Evolutionary conservation across 2,797 vertebrate species (phyloP), one percentile per base, ranked within the genome.

Genomic region (Petrocephalus schoutedeni): DNA sequence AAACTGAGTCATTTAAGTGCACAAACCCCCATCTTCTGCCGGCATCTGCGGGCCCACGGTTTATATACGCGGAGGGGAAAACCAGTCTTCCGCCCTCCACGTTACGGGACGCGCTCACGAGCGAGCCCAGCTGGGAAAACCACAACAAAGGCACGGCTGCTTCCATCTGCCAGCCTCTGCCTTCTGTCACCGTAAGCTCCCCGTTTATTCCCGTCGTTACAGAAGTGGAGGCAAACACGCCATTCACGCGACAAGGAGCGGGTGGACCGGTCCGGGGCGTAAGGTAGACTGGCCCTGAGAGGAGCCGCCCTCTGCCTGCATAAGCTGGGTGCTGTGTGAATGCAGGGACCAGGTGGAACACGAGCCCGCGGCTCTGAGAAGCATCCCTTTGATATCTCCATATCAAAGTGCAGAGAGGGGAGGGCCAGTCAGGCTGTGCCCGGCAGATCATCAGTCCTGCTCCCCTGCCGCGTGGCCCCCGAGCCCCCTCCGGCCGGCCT

Each of bases 381-480:
- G 83, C 88, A 89, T 92, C 90, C 90, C 94, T 95, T 95, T 95
- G 94, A 95, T 95, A 95, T 91, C 92, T 89, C 89, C 92, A 95
- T 95, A 95, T 95, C 94, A 94, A 94, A 93, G 93, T 91, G 93
- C 91, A 93, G 90, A 89, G 90, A 90, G 91, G 53, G 51, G 87
- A 93, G 94, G 94, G 95, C 95, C 94, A 92, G 89, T 87, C 92
- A 91, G 90, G 94, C 95, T 95, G 95, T 94, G 94, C 87, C 61
- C 74, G 86, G 71, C 71, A 91, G 91, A 92, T 94, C 92, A 92
- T 92, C 91, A 91, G 90, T 16, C 67, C 67, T 71, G 16, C 10
- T 71, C 32, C 28, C 87, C 92, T 91, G 91, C 91, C 92, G 91
- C 84, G 91, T 71, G 28, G 28, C 67, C 67, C 89, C 67, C 77